Evolutionary conservation across 2,797 vertebrate species (phyloP).

Genomic region (Peromyscus nudipes): DNA sequence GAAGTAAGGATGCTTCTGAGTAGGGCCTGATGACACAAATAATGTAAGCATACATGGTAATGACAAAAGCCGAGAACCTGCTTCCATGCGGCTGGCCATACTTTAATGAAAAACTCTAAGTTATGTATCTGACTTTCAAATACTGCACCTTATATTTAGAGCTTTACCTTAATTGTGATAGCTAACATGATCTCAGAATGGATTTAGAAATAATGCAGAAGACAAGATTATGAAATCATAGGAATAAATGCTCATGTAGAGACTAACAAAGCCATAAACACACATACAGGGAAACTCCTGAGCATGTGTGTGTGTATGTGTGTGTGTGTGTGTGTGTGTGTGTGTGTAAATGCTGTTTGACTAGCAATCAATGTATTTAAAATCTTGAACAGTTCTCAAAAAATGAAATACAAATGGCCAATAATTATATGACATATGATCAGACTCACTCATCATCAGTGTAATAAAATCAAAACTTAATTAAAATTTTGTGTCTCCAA

Average conservation of each 20-base stretch:
- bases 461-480: neutral
- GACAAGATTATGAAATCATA: neutral
- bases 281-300: neutral
- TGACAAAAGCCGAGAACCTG: neutral
- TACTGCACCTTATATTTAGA: neutral
- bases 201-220: neutral
- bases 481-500: neutral
- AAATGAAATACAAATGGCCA: neutral
- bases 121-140: neutral
- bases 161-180: neutral
- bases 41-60: neutral
- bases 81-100: neutral
- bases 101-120: neutral
- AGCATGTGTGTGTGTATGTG: too few species aligned
- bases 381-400: neutral
- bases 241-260: neutral
- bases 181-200: neutral
- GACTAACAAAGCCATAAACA: neutral
- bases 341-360: too few species aligned
- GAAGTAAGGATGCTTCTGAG: neutral
- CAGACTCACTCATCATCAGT: neutral
- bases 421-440: neutral
- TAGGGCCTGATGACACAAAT: neutral
- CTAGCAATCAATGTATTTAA: neutral
- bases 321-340: too few species aligned